Conservation (phyloP, 2,888 invertebrate genomes). For the Notodonta ziczac region DNA sequence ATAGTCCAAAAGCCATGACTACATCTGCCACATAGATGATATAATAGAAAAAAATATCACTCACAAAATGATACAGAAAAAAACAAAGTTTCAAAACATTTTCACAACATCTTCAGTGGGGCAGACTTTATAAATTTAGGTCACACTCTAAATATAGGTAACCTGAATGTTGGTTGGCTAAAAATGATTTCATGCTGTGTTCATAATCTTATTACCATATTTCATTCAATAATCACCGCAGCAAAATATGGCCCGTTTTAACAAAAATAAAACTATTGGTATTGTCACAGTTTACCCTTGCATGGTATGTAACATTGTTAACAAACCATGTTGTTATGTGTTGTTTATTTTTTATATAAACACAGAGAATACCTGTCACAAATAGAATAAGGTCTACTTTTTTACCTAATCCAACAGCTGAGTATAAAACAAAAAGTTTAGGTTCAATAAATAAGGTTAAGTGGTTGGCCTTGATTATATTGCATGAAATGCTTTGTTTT, state of each 20-base stretch:
- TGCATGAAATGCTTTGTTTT: not conserved
- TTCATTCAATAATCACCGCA: not conserved
- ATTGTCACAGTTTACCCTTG: too few relatives aligned
- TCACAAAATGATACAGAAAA: conserved; percentile 18
- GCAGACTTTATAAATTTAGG: conserved; percentile 35
- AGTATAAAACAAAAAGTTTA: too few relatives aligned
- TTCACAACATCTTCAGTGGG: conserved; percentile 25
- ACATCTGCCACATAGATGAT: too few relatives aligned
- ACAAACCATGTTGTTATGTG: too few relatives aligned
- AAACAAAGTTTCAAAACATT: conserved; percentile 20
- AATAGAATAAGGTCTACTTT: too few relatives aligned
- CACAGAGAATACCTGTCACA: too few relatives aligned
- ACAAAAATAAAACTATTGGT: not conserved
- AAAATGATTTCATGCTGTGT: conserved; percentile 15
- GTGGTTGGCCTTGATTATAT: not conserved
- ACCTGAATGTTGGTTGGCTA: conserved; percentile 32
- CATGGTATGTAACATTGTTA: too few relatives aligned
- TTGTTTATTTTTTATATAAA: too few relatives aligned
- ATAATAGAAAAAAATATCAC: too few relatives aligned
- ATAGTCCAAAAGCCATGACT: too few relatives aligned
- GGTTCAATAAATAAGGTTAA: not conserved
- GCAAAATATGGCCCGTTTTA: not conserved
- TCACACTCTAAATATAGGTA: conserved; percentile 44
- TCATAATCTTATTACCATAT: not conserved
- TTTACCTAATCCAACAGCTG: too few relatives aligned